Evolutionary conservation across 2,797 vertebrate species (phyloP).

Genomic region (Anableps anableps): DNA sequence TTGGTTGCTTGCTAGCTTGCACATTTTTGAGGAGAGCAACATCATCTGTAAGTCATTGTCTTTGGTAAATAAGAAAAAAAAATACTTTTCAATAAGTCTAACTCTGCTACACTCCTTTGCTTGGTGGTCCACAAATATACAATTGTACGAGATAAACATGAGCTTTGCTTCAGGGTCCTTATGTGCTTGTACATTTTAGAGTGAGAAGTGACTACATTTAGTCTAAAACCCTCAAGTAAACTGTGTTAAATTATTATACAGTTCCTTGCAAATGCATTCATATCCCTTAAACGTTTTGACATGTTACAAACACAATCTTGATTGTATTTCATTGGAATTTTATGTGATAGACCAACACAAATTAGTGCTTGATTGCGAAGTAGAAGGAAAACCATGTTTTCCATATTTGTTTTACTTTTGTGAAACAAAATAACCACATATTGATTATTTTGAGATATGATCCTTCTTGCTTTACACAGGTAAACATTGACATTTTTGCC

Average conservation of each 20-base stretch:
- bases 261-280: neutral
- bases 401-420: neutral
- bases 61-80: conserved; percentile 74
- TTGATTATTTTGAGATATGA: neutral
- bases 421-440: neutral
- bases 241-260: neutral
- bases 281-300: neutral
- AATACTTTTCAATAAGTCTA: conserved; percentile 58
- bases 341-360: neutral
- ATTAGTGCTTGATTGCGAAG: neutral
- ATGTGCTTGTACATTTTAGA: conserved; percentile 44
- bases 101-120: conserved; percentile 51
- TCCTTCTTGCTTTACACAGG: neutral
- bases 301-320: neutral
- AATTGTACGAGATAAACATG: conserved; percentile 54
- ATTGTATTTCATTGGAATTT: neutral
- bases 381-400: neutral
- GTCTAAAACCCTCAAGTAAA: conserved; percentile 52
- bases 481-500: neutral
- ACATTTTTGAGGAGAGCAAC: conserved; percentile 76
- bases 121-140: conserved; percentile 62
- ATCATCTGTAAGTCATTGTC: conserved; percentile 80
- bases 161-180: conserved; percentile 52
- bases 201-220: conserved; percentile 44
- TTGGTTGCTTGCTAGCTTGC: conserved; percentile 75